Conservation (phyloP, 2,888 invertebrate genomes). For the Sphaerophoria taeniata region DNA sequence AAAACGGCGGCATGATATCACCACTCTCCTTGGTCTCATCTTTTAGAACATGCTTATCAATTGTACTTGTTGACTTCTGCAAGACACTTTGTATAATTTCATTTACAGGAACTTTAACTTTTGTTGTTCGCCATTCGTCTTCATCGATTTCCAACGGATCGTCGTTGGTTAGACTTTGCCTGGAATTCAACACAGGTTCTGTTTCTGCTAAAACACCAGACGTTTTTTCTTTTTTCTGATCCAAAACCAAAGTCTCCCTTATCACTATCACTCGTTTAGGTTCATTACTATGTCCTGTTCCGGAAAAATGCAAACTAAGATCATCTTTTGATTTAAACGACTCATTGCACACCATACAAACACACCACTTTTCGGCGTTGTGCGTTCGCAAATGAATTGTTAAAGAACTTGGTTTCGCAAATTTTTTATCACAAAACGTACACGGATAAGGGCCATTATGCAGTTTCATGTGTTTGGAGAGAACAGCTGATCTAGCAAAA, state of each 20-base stretch:
- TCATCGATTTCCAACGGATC: slow-evolving; percentile 67
- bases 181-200: background rate
- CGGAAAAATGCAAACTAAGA: slow-evolving; percentile 46
- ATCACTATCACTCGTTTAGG: slow-evolving; percentile 37
- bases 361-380: slow-evolving; percentile 9
- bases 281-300: slow-evolving; percentile 57
- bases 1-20: slow-evolving; percentile 29
- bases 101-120: slow-evolving; percentile 63
- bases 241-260: slow-evolving; percentile 8
- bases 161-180: slow-evolving; percentile 16
- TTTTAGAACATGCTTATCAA: background rate
- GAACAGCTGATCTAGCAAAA: slow-evolving; percentile 70
- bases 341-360: slow-evolving; percentile 58
- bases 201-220: background rate
- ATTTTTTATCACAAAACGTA: slow-evolving; percentile 62
- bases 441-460: slow-evolving; percentile 71
- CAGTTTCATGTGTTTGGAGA: slow-evolving; percentile 72
- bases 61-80: slow-evolving; percentile 33
- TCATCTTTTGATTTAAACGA: slow-evolving; percentile 46
- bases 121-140: slow-evolving; percentile 61
- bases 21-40: slow-evolving; percentile 5
- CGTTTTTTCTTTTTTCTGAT: background rate
- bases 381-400: slow-evolving; percentile 68
- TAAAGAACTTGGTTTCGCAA: slow-evolving; percentile 71
- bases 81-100: slow-evolving; percentile 65